Conservation (phyloP, 64 coral and sea anemone species). For the Hydrozoanthus tunicans region DNA sequence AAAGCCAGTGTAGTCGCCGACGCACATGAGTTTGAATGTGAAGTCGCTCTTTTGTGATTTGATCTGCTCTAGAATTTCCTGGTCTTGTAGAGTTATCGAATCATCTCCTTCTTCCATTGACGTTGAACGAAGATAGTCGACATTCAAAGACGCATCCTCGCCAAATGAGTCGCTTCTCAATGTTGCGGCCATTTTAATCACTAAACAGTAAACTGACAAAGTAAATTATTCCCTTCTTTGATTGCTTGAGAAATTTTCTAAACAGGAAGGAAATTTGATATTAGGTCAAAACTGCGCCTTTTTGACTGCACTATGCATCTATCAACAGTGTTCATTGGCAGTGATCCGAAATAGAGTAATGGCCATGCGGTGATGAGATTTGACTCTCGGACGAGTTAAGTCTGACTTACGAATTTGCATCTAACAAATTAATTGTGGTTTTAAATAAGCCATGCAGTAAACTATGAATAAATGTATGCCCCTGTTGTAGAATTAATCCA, state of each 20-base stretch:
- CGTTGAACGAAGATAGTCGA: constrained; percentile 26
- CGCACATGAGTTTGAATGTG: constrained; percentile 95
- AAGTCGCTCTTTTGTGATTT: constrained; percentile 77
- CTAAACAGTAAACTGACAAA: neutral
- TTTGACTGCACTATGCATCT: constrained; percentile 3
- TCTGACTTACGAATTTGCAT: constrained; percentile 20
- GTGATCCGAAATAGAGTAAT: neutral
- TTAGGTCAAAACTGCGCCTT: constrained; percentile 50
- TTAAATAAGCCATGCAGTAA: constrained; percentile 26
- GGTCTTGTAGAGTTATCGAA: constrained; percentile 15
- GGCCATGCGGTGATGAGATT: neutral
- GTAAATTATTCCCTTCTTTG: neutral
- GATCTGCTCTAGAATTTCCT: constrained; percentile 48
- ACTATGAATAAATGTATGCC: neutral
- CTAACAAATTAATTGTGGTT: constrained; percentile 43
- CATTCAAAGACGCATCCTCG: constrained; percentile 47
- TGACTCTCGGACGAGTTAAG: neutral
- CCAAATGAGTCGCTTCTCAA: constrained; percentile 15
- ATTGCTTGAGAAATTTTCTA: constrained; percentile 2
- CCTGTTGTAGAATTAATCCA: constrained; percentile 12
- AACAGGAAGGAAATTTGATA: constrained; percentile 57
- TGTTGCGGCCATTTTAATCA: constrained; percentile 28
- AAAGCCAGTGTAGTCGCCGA: constrained; percentile 93
- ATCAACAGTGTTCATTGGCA: constrained; percentile 13
- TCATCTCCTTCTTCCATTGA: constrained; percentile 50